Evolutionary conservation across 2,797 vertebrate species (phyloP).

Genomic region (Siniperca undulata): DNA sequence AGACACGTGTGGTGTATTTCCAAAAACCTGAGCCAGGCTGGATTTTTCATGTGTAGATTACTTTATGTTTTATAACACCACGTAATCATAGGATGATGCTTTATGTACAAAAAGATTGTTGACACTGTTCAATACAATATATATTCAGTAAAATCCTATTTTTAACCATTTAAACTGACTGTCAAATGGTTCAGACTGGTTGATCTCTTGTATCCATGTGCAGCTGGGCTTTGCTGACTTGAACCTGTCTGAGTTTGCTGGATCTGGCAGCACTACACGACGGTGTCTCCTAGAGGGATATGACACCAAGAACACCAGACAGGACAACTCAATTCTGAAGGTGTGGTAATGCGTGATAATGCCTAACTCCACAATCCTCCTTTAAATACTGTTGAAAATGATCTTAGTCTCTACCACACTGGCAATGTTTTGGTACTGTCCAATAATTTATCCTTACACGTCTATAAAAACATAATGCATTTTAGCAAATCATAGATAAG

Average conservation of each 20-base stretch:
- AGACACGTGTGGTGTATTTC: not conserved
- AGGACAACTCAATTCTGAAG: conserved; percentile 99
- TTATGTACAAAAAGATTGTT: conserved; percentile 12
- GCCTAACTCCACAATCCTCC: not conserved
- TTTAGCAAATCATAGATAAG: not conserved
- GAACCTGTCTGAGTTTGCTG: conserved; percentile 97
- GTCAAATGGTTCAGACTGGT: not conserved
- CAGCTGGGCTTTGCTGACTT: conserved; percentile 98
- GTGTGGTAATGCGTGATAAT: conserved; percentile 73
- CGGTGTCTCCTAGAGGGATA: conserved; percentile 97
- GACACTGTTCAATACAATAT: not conserved
- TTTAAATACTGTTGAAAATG: not conserved
- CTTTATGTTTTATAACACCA: not conserved
- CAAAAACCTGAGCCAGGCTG: not conserved
- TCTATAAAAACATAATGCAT: not conserved
- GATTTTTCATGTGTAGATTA: conserved; percentile 2
- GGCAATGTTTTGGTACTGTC: not conserved
- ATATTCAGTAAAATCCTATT: not conserved
- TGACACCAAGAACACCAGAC: conserved; percentile 96
- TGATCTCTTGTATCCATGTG: conserved; percentile 32
- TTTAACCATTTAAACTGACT: conserved; percentile 13
- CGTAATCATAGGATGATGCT: not conserved
- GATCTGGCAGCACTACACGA: conserved; percentile 93
- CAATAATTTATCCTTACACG: not conserved
- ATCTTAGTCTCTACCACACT: not conserved